Evolutionary conservation across 53 echinoderm and acorn worm genomes (phyloP).

Genomic region (Luidia sarsii): DNA sequence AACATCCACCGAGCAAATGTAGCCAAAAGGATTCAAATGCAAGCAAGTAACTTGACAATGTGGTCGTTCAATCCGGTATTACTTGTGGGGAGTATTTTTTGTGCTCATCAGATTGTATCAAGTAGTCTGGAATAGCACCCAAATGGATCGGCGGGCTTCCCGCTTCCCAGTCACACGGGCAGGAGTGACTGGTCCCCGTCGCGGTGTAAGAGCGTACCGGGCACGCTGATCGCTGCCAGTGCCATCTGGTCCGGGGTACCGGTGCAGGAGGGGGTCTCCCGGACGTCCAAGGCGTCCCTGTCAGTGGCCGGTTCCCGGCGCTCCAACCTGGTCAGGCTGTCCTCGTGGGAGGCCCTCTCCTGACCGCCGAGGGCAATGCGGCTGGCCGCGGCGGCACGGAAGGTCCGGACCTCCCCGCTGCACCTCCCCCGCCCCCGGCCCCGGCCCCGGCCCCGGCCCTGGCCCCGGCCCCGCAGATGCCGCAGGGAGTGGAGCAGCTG

Average conservation of each 20-base stretch:
- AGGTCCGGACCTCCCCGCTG: too few relatives aligned
- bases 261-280: conserved; percentile 4
- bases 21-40: too few relatives aligned
- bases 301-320: neutral
- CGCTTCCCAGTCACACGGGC: too few relatives aligned
- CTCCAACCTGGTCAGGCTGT: neutral
- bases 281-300: neutral
- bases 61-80: too few relatives aligned
- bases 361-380: too few relatives aligned
- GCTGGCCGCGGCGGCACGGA: too few relatives aligned
- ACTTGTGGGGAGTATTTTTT: too few relatives aligned
- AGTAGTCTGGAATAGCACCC: neutral
- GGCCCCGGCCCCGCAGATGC: conserved; percentile 15
- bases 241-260: neutral
- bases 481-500: conserved; percentile 29
- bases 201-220: neutral
- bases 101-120: neutral
- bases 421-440: too few relatives aligned
- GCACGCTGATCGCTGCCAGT: neutral
- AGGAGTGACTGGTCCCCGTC: neutral
- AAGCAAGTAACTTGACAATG: too few relatives aligned
- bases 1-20: too few relatives aligned
- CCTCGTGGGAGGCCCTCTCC: neutral
- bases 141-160: too few relatives aligned
- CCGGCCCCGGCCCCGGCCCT: too few relatives aligned